Percentiles rank a stretch among this genome's conserved stretches.
Evolutionary conservation across 2,113 vertebrate genomes (phyloP).

Genomic region (sheep (Ovis aries)): ARS-UI_Ramb_v3.0 NC_056067.1:11963501-11964000

Average conservation of each 20-base stretch:
- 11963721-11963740: background rate
- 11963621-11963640: background rate
- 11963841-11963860: background rate
- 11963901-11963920: background rate
- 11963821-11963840: background rate
- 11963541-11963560: background rate
- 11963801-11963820: background rate
- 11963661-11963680: background rate
- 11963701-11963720: fast-evolving
- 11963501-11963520: background rate
- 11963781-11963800: too few relatives aligned
- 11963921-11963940: background rate
- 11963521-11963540: background rate
- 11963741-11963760: fast-evolving
- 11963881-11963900: background rate
- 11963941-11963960: background rate
- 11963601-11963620: constrained; percentile 7
- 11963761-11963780: background rate
- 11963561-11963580: background rate
- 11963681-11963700: background rate
- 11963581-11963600: background rate
- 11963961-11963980: background rate
- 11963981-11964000: background rate
- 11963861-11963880: background rate
- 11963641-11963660: background rate